phyloP scores from a whole-genome alignment of 1,140 invertebrate genomes.

The Scaptodrosophila lebanonensis region DNA sequence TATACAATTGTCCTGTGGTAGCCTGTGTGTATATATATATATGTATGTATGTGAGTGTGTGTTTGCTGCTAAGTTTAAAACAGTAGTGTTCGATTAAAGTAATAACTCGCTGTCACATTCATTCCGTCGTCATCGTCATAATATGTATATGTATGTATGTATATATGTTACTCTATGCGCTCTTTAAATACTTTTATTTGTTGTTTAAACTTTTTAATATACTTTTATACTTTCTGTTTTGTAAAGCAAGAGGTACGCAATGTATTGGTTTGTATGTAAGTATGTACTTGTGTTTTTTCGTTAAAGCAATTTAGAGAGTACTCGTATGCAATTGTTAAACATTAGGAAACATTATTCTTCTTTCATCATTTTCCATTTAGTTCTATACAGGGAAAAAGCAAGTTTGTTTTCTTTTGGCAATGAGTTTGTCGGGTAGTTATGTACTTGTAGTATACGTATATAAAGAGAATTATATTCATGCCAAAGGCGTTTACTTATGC shows the following conservation, averaged over 20 bases:
- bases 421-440: too few relatives aligned
- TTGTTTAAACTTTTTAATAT: slow-evolving; percentile 35
- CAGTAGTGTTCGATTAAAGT: slow-evolving; percentile 44
- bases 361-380: slow-evolving; percentile 7
- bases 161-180: slow-evolving; percentile 43
- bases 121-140: slow-evolving; percentile 34
- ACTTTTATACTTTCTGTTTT: slow-evolving; percentile 49
- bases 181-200: slow-evolving; percentile 46
- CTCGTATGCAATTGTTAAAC: slow-evolving; percentile 33
- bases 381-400: slow-evolving; percentile 29
- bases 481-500: too few relatives aligned
- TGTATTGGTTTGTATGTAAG: slow-evolving; percentile 49
- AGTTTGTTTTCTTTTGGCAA: slow-evolving; percentile 4
- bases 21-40: slow-evolving; percentile 10
- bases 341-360: slow-evolving; percentile 50
- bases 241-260: slow-evolving; percentile 73
- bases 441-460: slow-evolving; percentile 1
- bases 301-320: slow-evolving; percentile 45
- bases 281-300: slow-evolving; percentile 28
- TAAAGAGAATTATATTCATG: slow-evolving; percentile 8
- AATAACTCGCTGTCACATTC: slow-evolving; percentile 64
- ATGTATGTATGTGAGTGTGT: slow-evolving; percentile 11
- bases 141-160: slow-evolving; percentile 12
- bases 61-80: slow-evolving; percentile 3
- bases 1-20: slow-evolving; percentile 6